Evolutionary conservation across 2,888 invertebrate genomes (phyloP).

Genomic region (Eudasyphora cyanicolor): DNA sequence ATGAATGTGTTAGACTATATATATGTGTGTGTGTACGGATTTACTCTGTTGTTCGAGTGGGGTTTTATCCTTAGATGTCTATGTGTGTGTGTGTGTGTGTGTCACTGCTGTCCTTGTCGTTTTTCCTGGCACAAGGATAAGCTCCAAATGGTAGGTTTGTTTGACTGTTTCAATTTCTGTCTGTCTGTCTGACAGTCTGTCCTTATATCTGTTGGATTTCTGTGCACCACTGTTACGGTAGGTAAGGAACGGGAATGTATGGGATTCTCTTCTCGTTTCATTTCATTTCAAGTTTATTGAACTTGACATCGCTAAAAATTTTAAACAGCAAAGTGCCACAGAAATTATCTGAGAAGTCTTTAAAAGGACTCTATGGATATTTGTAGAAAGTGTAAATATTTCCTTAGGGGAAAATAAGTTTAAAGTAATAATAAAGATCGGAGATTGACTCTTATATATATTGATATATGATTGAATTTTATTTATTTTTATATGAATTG

Average conservation of each 20-base stretch:
- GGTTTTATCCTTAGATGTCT: constrained; percentile 29
- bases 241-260: constrained; percentile 52
- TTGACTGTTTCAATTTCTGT: constrained; percentile 26
- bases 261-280: constrained; percentile 30
- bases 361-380: too few relatives aligned
- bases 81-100: constrained; percentile 8
- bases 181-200: too few relatives aligned
- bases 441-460: too few relatives aligned
- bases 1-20: not conserved
- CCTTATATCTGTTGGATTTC: too few relatives aligned
- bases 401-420: too few relatives aligned
- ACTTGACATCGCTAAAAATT: too few relatives aligned
- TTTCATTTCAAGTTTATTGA: constrained; percentile 56
- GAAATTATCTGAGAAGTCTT: too few relatives aligned
- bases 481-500: too few relatives aligned
- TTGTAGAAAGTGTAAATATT: too few relatives aligned
- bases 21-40: not conserved
- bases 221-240: constrained; percentile 61
- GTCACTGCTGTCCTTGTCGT: not conserved
- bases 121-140: constrained; percentile 54
- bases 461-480: too few relatives aligned
- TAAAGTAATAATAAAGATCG: too few relatives aligned
- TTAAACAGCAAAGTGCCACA: too few relatives aligned
- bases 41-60: constrained; percentile 27
- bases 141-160: constrained; percentile 47